Conservation (phyloP, 1,140 invertebrate species). For the Grapholita molesta region DNA sequence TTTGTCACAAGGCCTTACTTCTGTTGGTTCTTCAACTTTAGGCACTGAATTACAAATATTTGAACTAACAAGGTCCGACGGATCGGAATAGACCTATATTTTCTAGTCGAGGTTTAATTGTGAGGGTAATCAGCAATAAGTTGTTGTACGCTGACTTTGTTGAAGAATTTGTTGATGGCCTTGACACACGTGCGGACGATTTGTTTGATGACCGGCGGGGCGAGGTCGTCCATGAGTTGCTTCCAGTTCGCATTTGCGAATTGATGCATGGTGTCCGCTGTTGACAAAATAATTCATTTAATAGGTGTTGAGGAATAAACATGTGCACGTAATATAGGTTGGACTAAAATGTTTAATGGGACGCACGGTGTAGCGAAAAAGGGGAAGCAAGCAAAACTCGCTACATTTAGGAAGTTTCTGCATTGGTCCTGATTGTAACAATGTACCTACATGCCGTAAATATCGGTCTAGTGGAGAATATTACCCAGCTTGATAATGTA, state of each 20-base stretch:
- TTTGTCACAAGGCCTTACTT: no score
- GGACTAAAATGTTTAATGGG: no score
- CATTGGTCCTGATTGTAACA: no score
- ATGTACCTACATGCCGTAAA: no score
- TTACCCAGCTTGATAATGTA: no score
- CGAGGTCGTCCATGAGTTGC: slow-evolving; percentile 78
- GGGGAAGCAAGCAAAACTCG: no score
- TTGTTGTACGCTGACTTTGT: slow-evolving; percentile 46
- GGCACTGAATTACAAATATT: no score
- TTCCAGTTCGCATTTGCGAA: slow-evolving; percentile 83
- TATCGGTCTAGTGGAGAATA: no score
- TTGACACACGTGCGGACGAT: slow-evolving; percentile 62
- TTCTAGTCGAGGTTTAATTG: not conserved
- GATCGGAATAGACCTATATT: not conserved
- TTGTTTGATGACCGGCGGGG: slow-evolving; percentile 67
- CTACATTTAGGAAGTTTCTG: no score
- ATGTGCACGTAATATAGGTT: no score
- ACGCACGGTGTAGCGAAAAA: no score
- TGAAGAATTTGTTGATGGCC: slow-evolving; percentile 72
- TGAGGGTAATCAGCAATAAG: slow-evolving; percentile 45
- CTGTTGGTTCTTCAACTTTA: no score
- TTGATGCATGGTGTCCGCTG: slow-evolving; percentile 79
- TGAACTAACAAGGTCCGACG: not conserved
- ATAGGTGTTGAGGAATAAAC: slow-evolving; percentile 15
- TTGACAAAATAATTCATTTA: slow-evolving; percentile 30